Conservation (phyloP, 2,888 invertebrate species). For the Poecilus cupreus region DNA sequence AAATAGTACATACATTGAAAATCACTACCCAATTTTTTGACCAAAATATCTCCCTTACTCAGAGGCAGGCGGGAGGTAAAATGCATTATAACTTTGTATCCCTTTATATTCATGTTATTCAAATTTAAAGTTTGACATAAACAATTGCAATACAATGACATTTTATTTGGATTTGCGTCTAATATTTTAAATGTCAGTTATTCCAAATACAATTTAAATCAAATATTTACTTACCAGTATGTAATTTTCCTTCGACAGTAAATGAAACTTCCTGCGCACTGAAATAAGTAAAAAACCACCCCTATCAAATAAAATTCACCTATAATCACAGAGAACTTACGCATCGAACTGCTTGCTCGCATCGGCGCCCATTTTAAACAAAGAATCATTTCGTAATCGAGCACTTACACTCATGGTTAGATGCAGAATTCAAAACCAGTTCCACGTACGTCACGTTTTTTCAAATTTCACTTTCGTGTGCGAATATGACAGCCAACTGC, state of each 20-base stretch:
- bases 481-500: not conserved
- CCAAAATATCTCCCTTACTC: no score
- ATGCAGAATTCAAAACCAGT: conserved; percentile 24
- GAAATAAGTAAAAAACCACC: not conserved
- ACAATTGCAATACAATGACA: no score
- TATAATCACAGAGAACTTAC: conserved; percentile 17
- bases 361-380: conserved; percentile 37
- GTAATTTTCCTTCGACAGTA: conserved; percentile 38
- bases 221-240: conserved; percentile 50
- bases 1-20: no score
- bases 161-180: no score
- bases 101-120: no score
- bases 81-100: no score
- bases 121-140: no score
- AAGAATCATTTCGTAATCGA: not conserved
- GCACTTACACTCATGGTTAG: not conserved
- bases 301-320: not conserved
- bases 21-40: no score
- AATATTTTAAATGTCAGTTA: not conserved
- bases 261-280: conserved; percentile 51
- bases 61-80: no score
- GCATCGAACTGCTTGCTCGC: conserved; percentile 22
- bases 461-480: conserved; percentile 7
- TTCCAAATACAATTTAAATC: no score
- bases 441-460: conserved; percentile 11